Evolutionary conservation across 92 coral and sea anemone genomes (phyloP), one percentile per base, ranked within the genome.

Genomic region (Porites divaricata): DNA sequence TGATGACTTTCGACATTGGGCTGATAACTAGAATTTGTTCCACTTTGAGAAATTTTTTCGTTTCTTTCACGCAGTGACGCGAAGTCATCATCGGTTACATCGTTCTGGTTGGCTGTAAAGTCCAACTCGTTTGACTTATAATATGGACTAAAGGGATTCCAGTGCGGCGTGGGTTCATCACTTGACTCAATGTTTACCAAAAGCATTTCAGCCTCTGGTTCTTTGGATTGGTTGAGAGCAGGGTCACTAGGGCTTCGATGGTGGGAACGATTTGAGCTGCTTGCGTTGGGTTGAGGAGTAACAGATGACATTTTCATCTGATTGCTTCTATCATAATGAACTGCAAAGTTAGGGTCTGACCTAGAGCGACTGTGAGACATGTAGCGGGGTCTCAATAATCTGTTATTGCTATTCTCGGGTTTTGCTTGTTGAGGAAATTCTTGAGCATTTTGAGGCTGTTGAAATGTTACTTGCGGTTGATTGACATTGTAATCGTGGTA

Each of bases 141-240:
- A 79, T 89, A 94, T 48, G 98, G 98, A 69, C 95, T 94, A 64
- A 94, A 94, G 1, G 98, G 98, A 58, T 94, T 94, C 95, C 95
- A 92, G 82, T 94, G 90, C 28, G 93, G 90, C 63, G 85, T 88
- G 65, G 88, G 51, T 25, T 77, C 88, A 15, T 85, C 76, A 74
- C 76, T 58, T 8, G 89, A 83, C 14, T 84, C 98, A 53, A 94
- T 87, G 45, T 81, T 83, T 51, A 94, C 95, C 23, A 94, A 78
- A 63, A 86, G 86, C 67, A 81, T 90, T 23, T 86, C 88, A 16
- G 85, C 88, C 8, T 89, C 87, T 4, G 78, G 21, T 11, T 76
- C 88, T 51, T 85, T 93, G n/a, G 25, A 28, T 41, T 73, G 78
- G 58, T 81, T 59, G 50, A 94, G 90, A 11, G 95, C 83, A 1